These are phyloP conservation scores for Sprattus sprattus DNA, from an alignment of 2,113 vertebrate genomes.

Conservation along the genomic window DNA sequence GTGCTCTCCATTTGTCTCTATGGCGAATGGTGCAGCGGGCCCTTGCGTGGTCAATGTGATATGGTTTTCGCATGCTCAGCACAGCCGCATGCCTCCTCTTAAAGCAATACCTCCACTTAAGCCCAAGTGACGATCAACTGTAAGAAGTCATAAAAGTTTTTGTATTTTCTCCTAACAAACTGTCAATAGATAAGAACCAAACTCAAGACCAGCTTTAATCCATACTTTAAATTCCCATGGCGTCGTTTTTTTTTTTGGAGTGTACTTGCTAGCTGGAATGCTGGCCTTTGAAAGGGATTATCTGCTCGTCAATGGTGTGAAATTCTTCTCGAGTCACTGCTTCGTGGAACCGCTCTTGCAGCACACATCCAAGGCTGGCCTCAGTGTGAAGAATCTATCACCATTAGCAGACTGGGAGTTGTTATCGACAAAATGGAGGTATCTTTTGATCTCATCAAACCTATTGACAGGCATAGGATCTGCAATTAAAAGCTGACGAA, in stretches of 20 bases:
- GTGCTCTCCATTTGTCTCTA: too few relatives aligned
- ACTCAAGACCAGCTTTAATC: slow-evolving; percentile 15
- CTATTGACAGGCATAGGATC: not conserved
- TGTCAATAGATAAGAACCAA: too few relatives aligned
- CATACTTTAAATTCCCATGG: slow-evolving; percentile 26
- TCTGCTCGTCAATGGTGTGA: not conserved
- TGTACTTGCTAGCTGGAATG: slow-evolving; percentile 23
- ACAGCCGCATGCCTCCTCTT: too few relatives aligned
- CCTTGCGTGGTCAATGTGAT: too few relatives aligned
- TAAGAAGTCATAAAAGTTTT: too few relatives aligned
- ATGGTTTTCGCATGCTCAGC: too few relatives aligned
- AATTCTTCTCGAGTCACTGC: not conserved
- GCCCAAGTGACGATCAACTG: too few relatives aligned
- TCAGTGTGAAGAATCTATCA: slow-evolving; percentile 7
- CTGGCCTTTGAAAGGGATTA: slow-evolving; percentile 7
- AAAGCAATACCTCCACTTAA: too few relatives aligned
- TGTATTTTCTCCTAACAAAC: too few relatives aligned
- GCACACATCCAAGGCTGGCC: not conserved
- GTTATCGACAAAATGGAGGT: slow-evolving; percentile 19
- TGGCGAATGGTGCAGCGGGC: too few relatives aligned
- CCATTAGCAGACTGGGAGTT: not conserved
- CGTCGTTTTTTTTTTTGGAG: slow-evolving; percentile 6
- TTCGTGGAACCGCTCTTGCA: not conserved
- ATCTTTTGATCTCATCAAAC: slow-evolving; percentile 12
- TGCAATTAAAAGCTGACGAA: not conserved